Percentiles rank a stretch among this genome's conserved stretches.
Conservation (phyloP, 2,888 invertebrate species). For the Balanococcus diminutus region DNA sequence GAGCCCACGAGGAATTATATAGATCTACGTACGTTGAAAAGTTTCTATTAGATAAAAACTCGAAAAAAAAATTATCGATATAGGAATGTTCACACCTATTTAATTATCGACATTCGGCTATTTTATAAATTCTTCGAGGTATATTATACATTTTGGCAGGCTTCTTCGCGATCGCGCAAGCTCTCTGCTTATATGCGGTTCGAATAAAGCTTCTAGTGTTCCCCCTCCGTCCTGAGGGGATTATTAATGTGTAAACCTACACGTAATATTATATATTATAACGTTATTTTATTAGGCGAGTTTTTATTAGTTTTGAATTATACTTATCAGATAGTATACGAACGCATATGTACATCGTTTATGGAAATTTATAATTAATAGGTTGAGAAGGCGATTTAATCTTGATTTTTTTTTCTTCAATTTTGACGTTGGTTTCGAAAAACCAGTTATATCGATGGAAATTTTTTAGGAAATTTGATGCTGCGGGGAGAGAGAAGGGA, state of each 20-base stretch:
- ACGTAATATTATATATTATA: background rate
- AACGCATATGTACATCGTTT: background rate
- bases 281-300: background rate
- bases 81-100: slow-evolving; percentile 1
- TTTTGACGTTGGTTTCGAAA: background rate
- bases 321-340: background rate
- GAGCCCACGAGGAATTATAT: background rate
- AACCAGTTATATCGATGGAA: background rate
- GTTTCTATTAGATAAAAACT: background rate
- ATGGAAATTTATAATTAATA: background rate
- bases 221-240: background rate
- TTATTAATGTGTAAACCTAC: slow-evolving; percentile 20
- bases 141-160: background rate
- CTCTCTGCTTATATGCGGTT: background rate
- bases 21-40: background rate
- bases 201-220: background rate
- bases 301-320: slow-evolving; percentile 22
- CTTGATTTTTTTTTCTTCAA: background rate
- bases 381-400: background rate
- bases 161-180: background rate
- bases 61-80: background rate
- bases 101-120: background rate
- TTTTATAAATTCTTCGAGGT: background rate
- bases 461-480: background rate
- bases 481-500: background rate